These are phyloP conservation scores for Lithophane semibrunnea DNA, from an alignment of 2,888 invertebrate genomes.

Conservation along the genomic window DNA sequence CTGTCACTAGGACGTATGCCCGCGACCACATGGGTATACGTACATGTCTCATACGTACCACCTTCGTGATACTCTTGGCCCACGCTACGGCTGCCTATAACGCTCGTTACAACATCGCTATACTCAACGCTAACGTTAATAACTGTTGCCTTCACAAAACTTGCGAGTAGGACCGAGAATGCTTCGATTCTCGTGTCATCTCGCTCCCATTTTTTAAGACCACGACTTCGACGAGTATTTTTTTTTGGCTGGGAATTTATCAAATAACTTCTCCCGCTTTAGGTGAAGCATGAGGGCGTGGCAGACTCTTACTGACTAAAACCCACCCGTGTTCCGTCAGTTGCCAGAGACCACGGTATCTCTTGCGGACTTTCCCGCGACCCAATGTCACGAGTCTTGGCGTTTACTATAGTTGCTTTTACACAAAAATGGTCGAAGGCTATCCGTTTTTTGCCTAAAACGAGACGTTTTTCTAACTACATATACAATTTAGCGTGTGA, in stretches of 20 bases:
- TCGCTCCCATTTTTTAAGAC: neutral
- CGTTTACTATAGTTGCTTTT: neutral
- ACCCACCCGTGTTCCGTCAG: too few relatives aligned
- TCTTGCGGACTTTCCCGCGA: too few relatives aligned
- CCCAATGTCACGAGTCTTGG: neutral
- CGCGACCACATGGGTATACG: slow-evolving; percentile 49
- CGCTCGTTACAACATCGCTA: too few relatives aligned
- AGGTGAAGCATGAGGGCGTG: too few relatives aligned
- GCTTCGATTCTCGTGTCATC: neutral
- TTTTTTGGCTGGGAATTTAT: too few relatives aligned
- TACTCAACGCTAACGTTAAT: neutral
- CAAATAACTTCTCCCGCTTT: too few relatives aligned
- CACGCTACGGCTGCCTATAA: slow-evolving; percentile 96
- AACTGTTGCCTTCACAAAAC: neutral
- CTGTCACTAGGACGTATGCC: neutral
- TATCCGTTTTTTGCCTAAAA: accelerated
- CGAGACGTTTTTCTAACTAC: slow-evolving; percentile 35
- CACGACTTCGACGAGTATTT: neutral
- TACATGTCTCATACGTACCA: slow-evolving; percentile 92
- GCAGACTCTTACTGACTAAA: too few relatives aligned
- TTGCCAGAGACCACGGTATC: too few relatives aligned
- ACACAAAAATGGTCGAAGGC: too few relatives aligned
- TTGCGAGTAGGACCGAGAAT: neutral
- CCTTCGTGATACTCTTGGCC: slow-evolving; percentile 99
- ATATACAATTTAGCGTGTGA: slow-evolving; percentile 4